These are phyloP conservation scores for Heptranchias perlo DNA, from an alignment of 2,113 vertebrate genomes.

Conservation along the genomic window DNA sequence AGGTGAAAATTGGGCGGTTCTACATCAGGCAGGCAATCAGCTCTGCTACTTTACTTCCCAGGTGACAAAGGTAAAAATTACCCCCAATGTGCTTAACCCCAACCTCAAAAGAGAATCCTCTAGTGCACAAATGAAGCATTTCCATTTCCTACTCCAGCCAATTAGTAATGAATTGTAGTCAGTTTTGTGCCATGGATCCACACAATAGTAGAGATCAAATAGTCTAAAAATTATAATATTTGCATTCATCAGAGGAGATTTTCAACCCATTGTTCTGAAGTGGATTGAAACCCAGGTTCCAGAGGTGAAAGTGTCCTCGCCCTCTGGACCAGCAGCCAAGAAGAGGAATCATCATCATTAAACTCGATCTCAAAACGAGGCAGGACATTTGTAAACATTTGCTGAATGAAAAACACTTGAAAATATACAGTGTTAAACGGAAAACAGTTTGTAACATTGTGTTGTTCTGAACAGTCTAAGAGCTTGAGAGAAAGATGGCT, in stretches of 20 bases:
- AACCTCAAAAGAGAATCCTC: background rate
- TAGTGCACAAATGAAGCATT: background rate
- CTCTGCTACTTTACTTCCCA: background rate
- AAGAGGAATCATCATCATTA: background rate
- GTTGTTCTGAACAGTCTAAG: conserved; percentile 74
- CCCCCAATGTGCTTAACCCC: background rate
- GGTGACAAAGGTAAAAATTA: background rate
- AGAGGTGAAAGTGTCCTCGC: background rate
- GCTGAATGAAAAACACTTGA: background rate
- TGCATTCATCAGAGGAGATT: background rate
- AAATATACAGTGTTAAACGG: background rate
- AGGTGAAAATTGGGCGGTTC: background rate
- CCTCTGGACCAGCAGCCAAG: background rate
- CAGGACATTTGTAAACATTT: background rate
- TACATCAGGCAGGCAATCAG: background rate
- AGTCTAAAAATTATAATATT: background rate
- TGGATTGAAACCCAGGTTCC: background rate
- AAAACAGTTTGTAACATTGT: background rate
- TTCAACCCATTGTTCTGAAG: background rate
- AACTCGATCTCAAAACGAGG: background rate
- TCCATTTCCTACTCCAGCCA: background rate
- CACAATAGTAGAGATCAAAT: background rate
- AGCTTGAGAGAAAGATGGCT: conserved; percentile 88
- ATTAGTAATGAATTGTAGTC: background rate
- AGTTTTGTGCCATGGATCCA: background rate